phyloP scores from a whole-genome alignment of 2,113 vertebrate genomes.

The Ursus arctos region DNA sequence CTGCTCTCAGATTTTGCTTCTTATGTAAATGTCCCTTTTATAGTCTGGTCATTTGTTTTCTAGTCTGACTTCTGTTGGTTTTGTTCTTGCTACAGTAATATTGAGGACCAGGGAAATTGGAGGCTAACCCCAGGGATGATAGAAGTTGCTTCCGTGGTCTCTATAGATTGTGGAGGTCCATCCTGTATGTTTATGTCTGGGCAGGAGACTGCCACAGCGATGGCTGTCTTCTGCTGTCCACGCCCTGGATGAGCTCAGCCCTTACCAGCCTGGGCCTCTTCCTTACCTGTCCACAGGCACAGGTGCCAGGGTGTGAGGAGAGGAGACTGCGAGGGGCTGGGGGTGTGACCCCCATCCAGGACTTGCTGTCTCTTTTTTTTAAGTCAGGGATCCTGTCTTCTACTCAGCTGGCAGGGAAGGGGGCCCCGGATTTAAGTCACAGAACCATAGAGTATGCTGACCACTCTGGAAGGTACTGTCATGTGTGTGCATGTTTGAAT shows the following conservation, averaged over 20 bases:
- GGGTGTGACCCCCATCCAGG: not conserved
- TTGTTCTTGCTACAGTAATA: not conserved
- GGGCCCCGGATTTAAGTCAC: not conserved
- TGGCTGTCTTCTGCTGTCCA: not conserved
- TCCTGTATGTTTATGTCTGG: not conserved
- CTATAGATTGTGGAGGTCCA: not conserved
- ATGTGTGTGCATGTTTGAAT: not conserved
- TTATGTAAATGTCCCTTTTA: not conserved
- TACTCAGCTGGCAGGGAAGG: not conserved
- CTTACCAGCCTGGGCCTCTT: not conserved
- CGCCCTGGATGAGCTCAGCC: not conserved
- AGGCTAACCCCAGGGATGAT: not conserved
- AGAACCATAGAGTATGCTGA: not conserved
- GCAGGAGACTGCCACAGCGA: not conserved
- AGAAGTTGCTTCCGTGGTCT: not conserved
- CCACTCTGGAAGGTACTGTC: conserved; percentile 39
- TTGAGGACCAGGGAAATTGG: not conserved
- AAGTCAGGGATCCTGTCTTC: not conserved
- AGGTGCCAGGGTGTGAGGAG: not conserved
- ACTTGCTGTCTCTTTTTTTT: not conserved
- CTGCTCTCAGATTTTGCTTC: not conserved
- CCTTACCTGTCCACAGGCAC: not conserved
- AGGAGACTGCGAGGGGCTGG: not conserved
- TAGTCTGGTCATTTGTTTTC: not conserved
- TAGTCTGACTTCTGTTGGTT: not conserved